Percentiles rank a stretch among this genome's conserved stretches.
Evolutionary conservation across 2,113 vertebrate genomes (phyloP).

Genomic region (Cathartes aura): DNA sequence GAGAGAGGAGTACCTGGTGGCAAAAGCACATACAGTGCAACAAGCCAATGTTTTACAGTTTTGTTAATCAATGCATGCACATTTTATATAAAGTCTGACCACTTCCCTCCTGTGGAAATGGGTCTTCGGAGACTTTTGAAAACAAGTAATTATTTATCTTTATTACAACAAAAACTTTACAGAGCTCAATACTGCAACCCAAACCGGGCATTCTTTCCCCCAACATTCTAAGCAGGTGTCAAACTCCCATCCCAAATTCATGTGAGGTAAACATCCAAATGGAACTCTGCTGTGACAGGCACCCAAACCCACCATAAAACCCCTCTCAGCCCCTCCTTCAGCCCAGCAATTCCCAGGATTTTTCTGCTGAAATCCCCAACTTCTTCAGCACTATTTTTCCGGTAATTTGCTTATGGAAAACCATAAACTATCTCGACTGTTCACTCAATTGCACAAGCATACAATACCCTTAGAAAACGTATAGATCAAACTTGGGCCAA

Average conservation of each 20-base stretch:
- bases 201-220: fast-evolving
- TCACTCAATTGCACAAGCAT: not conserved
- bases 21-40: not conserved
- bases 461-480: not conserved
- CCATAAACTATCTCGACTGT: fast-evolving
- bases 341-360: not conserved
- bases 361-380: not conserved
- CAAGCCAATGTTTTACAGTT: not conserved
- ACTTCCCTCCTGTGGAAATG: not conserved
- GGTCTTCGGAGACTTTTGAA: not conserved
- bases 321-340: not conserved
- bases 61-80: fast-evolving
- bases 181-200: not conserved
- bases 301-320: not conserved
- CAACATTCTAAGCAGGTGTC: not conserved
- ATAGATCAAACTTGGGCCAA: fast-evolving
- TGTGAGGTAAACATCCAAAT: fast-evolving
- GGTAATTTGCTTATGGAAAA: not conserved
- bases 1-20: not conserved
- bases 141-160: not conserved
- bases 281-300: too few relatives aligned
- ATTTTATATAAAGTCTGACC: not conserved
- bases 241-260: too few relatives aligned
- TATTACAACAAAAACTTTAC: not conserved
- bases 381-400: not conserved